These are phyloP conservation scores for Cosmia pyralina DNA, from an alignment of 2,888 invertebrate genomes.

Conservation along the genomic window DNA sequence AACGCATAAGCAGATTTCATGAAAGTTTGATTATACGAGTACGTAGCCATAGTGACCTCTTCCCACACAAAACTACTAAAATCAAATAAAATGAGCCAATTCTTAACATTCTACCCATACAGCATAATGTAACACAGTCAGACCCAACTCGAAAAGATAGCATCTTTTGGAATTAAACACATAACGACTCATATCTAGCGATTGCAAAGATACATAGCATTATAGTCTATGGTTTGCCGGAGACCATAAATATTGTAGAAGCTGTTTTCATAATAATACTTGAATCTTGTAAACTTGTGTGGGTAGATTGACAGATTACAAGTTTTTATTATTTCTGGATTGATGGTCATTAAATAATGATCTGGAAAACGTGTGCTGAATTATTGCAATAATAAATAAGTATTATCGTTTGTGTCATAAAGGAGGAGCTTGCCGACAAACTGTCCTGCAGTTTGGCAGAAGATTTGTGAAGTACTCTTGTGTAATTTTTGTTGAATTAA, in stretches of 20 bases:
- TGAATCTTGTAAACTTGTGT: constrained; percentile 24
- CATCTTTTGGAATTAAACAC: constrained; percentile 52
- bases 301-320: constrained; percentile 30
- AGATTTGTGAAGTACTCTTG: no score
- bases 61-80: not conserved
- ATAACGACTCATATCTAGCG: constrained; percentile 47
- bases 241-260: constrained; percentile 52
- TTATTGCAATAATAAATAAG: constrained; percentile 15
- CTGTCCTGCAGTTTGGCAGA: no score
- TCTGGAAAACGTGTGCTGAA: constrained; percentile 30
- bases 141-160: constrained; percentile 34
- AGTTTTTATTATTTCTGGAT: constrained; percentile 31
- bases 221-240: constrained; percentile 33
- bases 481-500: no score
- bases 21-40: not conserved
- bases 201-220: constrained; percentile 55
- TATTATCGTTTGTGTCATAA: not conserved
- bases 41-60: not conserved
- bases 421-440: no score
- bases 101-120: not conserved
- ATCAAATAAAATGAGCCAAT: constrained; percentile 2
- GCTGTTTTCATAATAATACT: constrained; percentile 31
- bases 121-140: constrained; percentile 7
- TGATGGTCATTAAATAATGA: constrained; percentile 22
- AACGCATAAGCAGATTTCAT: not conserved